phyloP scores from a whole-genome alignment of 2,113 vertebrate genomes.

The Periophthalmus modestus region DNA sequence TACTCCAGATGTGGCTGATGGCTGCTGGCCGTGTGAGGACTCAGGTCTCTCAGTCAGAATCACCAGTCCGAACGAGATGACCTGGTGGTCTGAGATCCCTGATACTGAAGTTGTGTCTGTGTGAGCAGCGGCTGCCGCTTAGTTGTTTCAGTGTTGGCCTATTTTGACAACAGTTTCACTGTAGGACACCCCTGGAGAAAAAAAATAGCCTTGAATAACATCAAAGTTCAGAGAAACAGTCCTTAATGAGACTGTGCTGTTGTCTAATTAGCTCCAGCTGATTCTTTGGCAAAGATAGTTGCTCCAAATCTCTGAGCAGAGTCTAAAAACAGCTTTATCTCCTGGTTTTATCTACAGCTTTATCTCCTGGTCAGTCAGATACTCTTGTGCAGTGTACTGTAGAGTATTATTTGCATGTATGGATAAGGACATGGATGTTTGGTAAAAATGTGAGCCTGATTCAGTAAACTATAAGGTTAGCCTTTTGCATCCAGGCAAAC shows the following conservation, averaged over 20 bases:
- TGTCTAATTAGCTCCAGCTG: conserved; percentile 38
- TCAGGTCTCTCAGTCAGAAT: no score
- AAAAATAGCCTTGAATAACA: conserved; percentile 24
- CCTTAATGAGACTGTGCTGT: conserved; percentile 35
- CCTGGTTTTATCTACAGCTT: neutral
- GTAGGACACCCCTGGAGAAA: neutral
- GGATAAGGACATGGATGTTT: neutral
- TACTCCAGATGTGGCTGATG: no score
- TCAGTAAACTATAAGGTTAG: neutral
- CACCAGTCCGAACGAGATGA: neutral
- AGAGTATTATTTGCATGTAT: neutral
- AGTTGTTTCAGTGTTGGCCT: neutral
- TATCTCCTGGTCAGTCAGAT: neutral
- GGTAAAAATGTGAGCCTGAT: no score
- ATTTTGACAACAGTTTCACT: neutral
- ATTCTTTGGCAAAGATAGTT: conserved; percentile 16
- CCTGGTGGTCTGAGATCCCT: neutral
- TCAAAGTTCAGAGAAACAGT: conserved; percentile 21
- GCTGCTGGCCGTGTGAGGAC: neutral
- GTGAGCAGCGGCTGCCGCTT: neutral
- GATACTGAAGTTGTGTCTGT: neutral
- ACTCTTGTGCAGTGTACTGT: neutral
- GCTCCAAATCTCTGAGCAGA: neutral
- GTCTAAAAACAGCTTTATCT: conserved; percentile 2
- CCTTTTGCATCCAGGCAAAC: neutral